phyloP scores from a whole-genome alignment of 2,888 invertebrate genomes.

The Tortricodes alternella region DNA sequence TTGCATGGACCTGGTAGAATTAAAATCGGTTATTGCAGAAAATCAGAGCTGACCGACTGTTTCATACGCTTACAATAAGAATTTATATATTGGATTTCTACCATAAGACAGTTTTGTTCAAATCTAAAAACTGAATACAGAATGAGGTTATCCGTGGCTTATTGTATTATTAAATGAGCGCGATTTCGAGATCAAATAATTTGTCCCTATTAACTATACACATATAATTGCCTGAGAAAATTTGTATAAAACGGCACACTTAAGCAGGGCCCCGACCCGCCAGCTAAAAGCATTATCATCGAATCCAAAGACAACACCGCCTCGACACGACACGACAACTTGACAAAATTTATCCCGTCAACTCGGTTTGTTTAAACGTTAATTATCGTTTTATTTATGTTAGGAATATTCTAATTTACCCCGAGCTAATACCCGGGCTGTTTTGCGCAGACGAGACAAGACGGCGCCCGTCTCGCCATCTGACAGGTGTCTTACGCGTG shows the following conservation, averaged over 20 bases:
- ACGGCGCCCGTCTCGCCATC: slow-evolving; percentile 59
- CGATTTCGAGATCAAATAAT: too few species aligned
- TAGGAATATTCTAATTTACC: slow-evolving; percentile 71
- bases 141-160: too few species aligned
- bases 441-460: slow-evolving; percentile 58
- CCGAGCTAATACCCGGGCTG: slow-evolving; percentile 60
- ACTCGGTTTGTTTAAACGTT: slow-evolving; percentile 68
- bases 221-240: neutral
- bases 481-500: slow-evolving; percentile 76
- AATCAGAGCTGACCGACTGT: slow-evolving; percentile 2
- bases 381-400: slow-evolving; percentile 74
- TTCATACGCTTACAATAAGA: neutral
- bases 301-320: slow-evolving; percentile 45
- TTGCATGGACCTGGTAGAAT: slow-evolving; percentile 44
- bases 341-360: slow-evolving; percentile 65
- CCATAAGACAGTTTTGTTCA: neutral
- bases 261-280: neutral
- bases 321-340: slow-evolving; percentile 53
- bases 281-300: slow-evolving; percentile 9
- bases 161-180: neutral
- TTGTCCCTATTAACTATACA: too few species aligned
- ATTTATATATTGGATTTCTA: neutral
- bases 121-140: neutral
- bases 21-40: slow-evolving; percentile 28
- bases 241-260: neutral